These are phyloP conservation scores for Lasioglossum pauxillum DNA, from an alignment of 2,888 invertebrate genomes.

Conservation along the genomic window DNA sequence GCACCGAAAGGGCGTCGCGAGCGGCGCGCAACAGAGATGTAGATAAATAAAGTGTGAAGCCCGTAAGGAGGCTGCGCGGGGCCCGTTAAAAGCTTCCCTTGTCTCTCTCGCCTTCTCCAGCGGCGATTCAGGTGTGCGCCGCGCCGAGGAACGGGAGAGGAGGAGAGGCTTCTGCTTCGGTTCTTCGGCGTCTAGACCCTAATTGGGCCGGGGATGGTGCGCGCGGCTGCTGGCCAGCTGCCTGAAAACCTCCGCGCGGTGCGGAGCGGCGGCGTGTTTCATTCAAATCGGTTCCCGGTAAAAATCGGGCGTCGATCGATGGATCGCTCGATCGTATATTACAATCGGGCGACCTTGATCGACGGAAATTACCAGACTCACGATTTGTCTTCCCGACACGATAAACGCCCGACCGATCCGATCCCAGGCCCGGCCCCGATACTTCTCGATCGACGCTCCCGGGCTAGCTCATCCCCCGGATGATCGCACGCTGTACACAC, in stretches of 20 bases:
- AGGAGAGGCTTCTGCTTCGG: background rate
- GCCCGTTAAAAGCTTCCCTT: constrained; percentile 31
- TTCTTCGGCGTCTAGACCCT: constrained; percentile 60
- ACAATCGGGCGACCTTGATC: constrained; percentile 55
- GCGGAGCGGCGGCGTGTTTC: constrained; percentile 48
- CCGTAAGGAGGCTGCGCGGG: constrained; percentile 38
- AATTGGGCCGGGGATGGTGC: constrained; percentile 65
- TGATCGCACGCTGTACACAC: background rate
- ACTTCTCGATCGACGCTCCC: background rate
- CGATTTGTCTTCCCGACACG: constrained; percentile 72
- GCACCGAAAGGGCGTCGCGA: constrained; percentile 19
- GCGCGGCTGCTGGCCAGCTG: constrained; percentile 58
- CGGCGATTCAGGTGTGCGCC: constrained; percentile 46
- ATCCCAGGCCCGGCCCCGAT: background rate
- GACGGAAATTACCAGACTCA: constrained; percentile 64
- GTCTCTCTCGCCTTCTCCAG: constrained; percentile 20
- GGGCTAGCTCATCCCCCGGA: constrained; percentile 1
- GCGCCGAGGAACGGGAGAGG: background rate
- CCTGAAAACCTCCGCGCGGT: constrained; percentile 17
- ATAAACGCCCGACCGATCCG: constrained; percentile 2
- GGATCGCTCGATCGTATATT: constrained; percentile 55
- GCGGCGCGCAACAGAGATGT: constrained; percentile 58
- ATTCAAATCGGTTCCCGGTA: constrained; percentile 73
- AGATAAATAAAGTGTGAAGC: constrained; percentile 76
- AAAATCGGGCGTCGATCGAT: constrained; percentile 55